Conservation (phyloP, 2,797 vertebrate genomes). For the Anguilla pacifica region DNA sequence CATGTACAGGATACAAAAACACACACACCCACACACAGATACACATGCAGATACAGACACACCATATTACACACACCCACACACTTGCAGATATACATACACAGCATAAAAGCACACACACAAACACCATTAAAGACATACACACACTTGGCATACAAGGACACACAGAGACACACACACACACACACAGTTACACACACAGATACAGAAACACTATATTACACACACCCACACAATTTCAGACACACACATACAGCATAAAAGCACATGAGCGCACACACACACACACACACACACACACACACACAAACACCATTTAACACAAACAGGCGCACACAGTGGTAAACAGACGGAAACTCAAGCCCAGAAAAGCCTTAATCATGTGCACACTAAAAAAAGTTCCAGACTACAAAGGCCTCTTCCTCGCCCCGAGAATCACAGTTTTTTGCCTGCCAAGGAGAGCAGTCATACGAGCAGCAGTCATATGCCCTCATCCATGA, state of each 20-base stretch:
- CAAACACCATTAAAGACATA: slow-evolving; percentile 41
- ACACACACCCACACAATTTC: not conserved
- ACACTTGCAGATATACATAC: not conserved
- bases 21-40: not conserved
- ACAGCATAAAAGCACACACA: not conserved
- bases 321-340: not conserved
- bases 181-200: not conserved
- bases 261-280: not conserved
- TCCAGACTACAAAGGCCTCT: not conserved
- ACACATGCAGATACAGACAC: not conserved
- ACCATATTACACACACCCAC: not conserved
- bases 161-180: slow-evolving; percentile 43
- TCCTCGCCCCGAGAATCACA: not conserved
- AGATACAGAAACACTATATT: not conserved
- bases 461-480: not conserved
- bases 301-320: not conserved
- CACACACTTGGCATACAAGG: slow-evolving; percentile 27
- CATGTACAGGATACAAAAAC: not conserved
- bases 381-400: not conserved
- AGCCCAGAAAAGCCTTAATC: not conserved
- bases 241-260: not conserved
- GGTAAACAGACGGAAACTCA: not conserved
- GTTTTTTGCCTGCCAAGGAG: not conserved
- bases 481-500: not conserved
- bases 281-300: not conserved